Evolutionary conservation across 2,113 vertebrate genomes (phyloP).

Genomic region (Channa maculata): DNA sequence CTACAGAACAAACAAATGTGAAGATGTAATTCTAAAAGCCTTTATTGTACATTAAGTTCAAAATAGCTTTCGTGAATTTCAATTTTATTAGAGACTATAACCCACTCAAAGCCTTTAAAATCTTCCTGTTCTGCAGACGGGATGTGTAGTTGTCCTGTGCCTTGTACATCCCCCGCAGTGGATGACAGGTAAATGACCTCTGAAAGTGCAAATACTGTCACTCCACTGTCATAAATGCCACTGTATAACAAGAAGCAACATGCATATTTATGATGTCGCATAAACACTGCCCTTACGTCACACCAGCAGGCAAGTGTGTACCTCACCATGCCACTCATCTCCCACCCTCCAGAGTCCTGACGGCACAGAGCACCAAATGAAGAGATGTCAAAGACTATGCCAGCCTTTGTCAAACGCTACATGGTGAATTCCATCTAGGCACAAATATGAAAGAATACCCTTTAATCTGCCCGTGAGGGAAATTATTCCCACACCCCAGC

Average conservation of each 20-base stretch:
- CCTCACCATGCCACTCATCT: conserved; percentile 78
- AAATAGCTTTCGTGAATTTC: neutral
- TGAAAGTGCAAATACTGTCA: conserved; percentile 80
- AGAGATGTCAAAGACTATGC: conserved; percentile 74
- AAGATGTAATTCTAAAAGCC: neutral
- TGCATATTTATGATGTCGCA: conserved; percentile 84
- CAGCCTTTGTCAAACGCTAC: conserved; percentile 75
- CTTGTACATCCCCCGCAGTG: conserved; percentile 61
- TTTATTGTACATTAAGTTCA: neutral
- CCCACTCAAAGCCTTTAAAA: conserved; percentile 40
- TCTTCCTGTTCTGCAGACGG: conserved; percentile 18
- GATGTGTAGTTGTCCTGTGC: conserved; percentile 65
- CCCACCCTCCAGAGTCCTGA: conserved; percentile 66
- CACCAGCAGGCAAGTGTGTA: conserved; percentile 70
- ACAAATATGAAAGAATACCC: conserved; percentile 70
- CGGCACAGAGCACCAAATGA: conserved; percentile 67
- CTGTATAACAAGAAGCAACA: conserved; percentile 63
- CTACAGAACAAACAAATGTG: neutral
- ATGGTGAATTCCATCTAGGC: conserved; percentile 69
- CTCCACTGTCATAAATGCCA: conserved; percentile 76
- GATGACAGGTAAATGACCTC: conserved; percentile 83
- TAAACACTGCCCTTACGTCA: conserved; percentile 76
- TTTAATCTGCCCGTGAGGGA: conserved; percentile 75
- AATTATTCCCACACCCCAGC: conserved; percentile 42
- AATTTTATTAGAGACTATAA: conserved; percentile 11